A percentile compares a stretch with the other conserved stretches of the same genome.
Evolutionary conservation across 1,140 invertebrate species (phyloP).

Genomic region (Mizuhopecten yessoensis): DNA sequence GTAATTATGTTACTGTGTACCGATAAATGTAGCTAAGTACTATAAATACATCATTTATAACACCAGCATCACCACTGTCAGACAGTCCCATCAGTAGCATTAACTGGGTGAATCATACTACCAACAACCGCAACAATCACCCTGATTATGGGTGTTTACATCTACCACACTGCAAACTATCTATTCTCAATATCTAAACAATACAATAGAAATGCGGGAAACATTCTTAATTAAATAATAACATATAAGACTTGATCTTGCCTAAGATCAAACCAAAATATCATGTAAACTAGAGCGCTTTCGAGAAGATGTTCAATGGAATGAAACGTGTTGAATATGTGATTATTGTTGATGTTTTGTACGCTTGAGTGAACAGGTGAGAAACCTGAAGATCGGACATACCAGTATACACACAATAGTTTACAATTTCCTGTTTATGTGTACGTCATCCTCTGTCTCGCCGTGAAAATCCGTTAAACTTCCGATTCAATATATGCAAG

Average conservation of each 20-base stretch:
- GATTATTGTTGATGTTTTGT: constrained; percentile 39
- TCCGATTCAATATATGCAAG: constrained; percentile 25
- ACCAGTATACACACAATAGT: neutral
- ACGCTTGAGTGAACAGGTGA: constrained; percentile 18
- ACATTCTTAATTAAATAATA: no score
- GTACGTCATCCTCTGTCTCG: neutral
- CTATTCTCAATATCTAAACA: no score
- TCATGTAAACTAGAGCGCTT: no score
- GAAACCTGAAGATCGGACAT: constrained; percentile 2
- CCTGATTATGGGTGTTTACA: no score
- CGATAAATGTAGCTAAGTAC: neutral
- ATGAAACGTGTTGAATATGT: constrained; percentile 38
- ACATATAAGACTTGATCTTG: no score
- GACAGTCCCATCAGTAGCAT: neutral
- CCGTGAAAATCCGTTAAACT: neutral
- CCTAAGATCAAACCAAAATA: no score
- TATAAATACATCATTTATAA: neutral
- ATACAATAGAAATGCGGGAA: no score
- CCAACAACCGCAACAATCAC: no score
- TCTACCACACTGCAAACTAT: no score
- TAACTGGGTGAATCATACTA: neutral
- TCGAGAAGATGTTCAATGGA: neutral
- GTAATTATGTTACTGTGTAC: no score
- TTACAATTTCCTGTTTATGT: neutral
- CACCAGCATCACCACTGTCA: constrained; percentile 10